A percentile compares a stretch with the other conserved stretches of the same genome.
Conservation (phyloP, 2,888 invertebrate species). For the Cremastinae sp. region DNA sequence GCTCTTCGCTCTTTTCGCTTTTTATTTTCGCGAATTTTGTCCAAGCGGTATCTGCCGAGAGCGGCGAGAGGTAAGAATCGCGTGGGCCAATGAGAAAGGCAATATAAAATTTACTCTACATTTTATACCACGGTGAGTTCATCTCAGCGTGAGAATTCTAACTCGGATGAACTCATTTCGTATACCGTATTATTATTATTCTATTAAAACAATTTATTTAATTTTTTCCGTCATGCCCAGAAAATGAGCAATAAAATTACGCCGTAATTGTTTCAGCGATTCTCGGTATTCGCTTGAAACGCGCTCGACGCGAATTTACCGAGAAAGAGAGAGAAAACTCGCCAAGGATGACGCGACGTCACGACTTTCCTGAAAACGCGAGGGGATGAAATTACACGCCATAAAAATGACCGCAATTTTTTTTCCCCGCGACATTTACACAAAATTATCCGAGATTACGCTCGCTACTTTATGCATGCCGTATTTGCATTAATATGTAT, state of each 20-base stretch:
- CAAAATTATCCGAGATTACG: slow-evolving; percentile 27
- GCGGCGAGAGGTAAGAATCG: slow-evolving; percentile 47
- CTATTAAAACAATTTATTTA: neutral
- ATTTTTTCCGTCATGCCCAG: neutral
- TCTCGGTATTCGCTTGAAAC: no score
- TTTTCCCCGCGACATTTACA: slow-evolving; percentile 1
- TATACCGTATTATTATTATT: slow-evolving; percentile 9
- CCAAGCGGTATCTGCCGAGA: slow-evolving; percentile 6
- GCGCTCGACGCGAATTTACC: slow-evolving; percentile 27
- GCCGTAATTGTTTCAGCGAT: no score
- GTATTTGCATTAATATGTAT: neutral
- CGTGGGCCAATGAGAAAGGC: slow-evolving; percentile 66
- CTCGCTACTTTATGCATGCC: slow-evolving; percentile 35
- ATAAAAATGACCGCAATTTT: slow-evolving; percentile 27
- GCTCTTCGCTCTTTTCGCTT: slow-evolving; percentile 16
- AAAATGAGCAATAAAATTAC: no score
- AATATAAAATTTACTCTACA: slow-evolving; percentile 67
- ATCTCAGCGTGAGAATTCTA: slow-evolving; percentile 6
- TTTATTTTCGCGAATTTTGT: slow-evolving; percentile 27
- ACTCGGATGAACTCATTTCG: slow-evolving; percentile 6
- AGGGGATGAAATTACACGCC: slow-evolving; percentile 52
- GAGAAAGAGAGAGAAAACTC: slow-evolving; percentile 15
- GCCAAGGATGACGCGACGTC: slow-evolving; percentile 18
- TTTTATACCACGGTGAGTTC: slow-evolving; percentile 58
- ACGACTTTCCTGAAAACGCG: slow-evolving; percentile 41